Evolutionary conservation across 2,113 vertebrate genomes (phyloP).

Genomic region (Macroglossus sobrinus): DNA sequence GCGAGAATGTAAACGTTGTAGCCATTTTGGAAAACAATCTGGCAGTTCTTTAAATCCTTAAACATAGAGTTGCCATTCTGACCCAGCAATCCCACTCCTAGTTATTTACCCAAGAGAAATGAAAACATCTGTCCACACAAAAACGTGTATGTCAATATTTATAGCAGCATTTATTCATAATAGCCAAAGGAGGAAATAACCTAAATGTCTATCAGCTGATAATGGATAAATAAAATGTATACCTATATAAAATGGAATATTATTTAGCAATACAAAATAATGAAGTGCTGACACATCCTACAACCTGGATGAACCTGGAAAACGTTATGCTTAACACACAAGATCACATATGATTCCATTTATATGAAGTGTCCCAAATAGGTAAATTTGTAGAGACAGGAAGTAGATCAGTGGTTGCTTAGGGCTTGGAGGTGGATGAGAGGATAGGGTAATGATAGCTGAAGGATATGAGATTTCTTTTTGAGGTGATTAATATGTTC

Average conservation of each 20-base stretch:
- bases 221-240: background rate
- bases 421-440: background rate
- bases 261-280: background rate
- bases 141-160: background rate
- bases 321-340: background rate
- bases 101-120: background rate
- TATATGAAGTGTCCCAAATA: background rate
- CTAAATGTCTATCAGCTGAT: background rate
- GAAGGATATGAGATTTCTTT: background rate
- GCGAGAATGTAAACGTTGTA: background rate
- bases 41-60: background rate
- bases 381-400: background rate
- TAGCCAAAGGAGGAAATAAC: background rate
- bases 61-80: background rate
- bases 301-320: background rate
- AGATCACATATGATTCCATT: background rate
- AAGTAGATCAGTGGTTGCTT: background rate
- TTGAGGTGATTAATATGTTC: background rate
- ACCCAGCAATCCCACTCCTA: background rate
- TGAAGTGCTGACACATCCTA: background rate
- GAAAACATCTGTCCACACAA: background rate
- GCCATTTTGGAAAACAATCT: background rate
- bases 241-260: background rate
- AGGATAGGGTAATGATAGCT: background rate
- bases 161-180: background rate